phyloP scores from a whole-genome alignment of 2,888 invertebrate genomes.

The Lingula anatina region DNA sequence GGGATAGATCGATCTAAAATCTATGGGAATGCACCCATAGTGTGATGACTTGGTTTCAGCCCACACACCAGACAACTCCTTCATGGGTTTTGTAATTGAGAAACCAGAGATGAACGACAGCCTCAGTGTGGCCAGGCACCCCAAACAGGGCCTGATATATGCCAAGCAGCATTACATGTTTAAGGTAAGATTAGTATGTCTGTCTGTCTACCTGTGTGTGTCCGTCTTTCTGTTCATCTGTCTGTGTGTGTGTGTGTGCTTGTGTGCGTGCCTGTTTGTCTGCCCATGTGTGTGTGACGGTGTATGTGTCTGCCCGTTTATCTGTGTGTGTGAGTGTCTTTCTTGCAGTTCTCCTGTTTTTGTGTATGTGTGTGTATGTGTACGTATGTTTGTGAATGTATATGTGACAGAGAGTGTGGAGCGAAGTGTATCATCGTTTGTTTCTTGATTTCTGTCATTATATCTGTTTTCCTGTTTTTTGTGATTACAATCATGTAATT shows the following conservation, averaged over 20 bases:
- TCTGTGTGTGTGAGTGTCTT: neutral
- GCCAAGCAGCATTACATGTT: constrained; percentile 55
- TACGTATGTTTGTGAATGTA: too few relatives aligned
- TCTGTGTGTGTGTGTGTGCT: too few relatives aligned
- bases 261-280: too few relatives aligned
- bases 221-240: neutral
- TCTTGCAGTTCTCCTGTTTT: neutral
- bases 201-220: too few relatives aligned
- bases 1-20: too few relatives aligned
- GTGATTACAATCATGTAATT: too few relatives aligned
- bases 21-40: too few relatives aligned
- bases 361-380: neutral
- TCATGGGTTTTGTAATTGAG: constrained; percentile 55
- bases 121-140: constrained; percentile 16
- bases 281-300: neutral
- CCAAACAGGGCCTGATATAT: constrained; percentile 50
- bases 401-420: neutral
- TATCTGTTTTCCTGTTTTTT: too few relatives aligned
- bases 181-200: too few relatives aligned
- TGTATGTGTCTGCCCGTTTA: neutral
- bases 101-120: constrained; percentile 29
- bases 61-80: constrained; percentile 55
- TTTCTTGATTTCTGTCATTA: too few relatives aligned
- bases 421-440: too few relatives aligned
- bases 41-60: too few relatives aligned